A percentile compares a stretch with the other conserved stretches of the same genome.
These are phyloP conservation scores for Mormyrops boulengeri DNA, from an alignment of 2,797 vertebrate genomes.

Conservation along the genomic window DNA sequence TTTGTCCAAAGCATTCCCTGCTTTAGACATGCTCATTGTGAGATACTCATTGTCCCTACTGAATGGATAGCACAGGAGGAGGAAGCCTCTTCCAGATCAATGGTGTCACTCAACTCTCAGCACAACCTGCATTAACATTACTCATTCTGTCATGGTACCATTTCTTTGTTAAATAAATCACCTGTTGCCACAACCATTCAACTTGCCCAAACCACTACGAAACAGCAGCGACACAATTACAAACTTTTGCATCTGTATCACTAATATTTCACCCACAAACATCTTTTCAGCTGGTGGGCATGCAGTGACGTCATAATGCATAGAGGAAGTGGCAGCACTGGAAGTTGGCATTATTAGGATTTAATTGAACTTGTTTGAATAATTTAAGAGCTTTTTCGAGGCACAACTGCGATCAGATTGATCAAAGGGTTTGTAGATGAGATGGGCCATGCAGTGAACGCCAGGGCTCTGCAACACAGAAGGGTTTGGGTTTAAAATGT, in stretches of 20 bases:
- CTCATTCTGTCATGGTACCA: background rate
- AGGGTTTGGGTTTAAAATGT: background rate
- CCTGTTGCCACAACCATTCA: background rate
- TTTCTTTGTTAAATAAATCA: background rate
- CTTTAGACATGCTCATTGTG: background rate
- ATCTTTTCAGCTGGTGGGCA: background rate
- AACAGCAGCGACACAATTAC: background rate
- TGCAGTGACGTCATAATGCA: background rate
- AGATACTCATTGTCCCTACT: background rate
- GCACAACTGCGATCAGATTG: slow-evolving; percentile 8
- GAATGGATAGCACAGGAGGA: background rate
- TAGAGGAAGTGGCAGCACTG: background rate
- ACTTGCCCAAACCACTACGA: background rate
- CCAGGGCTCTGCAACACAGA: background rate
- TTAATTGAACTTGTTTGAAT: slow-evolving; percentile 6
- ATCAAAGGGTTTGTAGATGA: background rate
- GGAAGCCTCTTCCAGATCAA: background rate
- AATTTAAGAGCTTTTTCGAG: slow-evolving; percentile 1
- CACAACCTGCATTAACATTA: background rate
- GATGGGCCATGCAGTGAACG: background rate
- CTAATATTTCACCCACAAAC: background rate
- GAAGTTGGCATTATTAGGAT: background rate
- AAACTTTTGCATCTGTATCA: background rate
- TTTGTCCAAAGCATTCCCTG: background rate
- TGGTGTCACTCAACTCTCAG: background rate